Conservation (phyloP, 2,113 vertebrate genomes). For the Antennarius striatus region DNA sequence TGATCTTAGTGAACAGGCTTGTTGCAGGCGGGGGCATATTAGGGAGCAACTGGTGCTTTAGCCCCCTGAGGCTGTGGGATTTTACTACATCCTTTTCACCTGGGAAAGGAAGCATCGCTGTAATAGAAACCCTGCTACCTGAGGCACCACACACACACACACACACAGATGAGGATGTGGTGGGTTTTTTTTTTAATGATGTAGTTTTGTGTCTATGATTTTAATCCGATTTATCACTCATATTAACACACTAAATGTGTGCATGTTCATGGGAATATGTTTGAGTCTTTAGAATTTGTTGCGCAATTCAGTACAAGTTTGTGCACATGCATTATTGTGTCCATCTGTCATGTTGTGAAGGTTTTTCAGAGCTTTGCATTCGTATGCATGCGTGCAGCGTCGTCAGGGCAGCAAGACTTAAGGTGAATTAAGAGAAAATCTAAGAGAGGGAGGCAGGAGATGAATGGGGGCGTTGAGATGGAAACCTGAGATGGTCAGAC, state of each 20-base stretch:
- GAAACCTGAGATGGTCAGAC: conserved; percentile 66
- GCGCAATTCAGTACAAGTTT: not conserved
- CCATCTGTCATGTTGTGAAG: not conserved
- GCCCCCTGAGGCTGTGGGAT: conserved; percentile 54
- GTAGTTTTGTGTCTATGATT: not conserved
- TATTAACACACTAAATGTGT: not conserved
- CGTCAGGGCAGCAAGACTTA: conserved; percentile 39
- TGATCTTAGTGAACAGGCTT: not conserved
- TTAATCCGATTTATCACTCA: not conserved
- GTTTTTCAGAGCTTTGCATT: not conserved
- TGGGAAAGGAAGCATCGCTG: conserved; percentile 69
- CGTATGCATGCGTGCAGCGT: not conserved
- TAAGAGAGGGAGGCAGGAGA: conserved; percentile 30
- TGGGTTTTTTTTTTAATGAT: not conserved
- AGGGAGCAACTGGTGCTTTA: conserved; percentile 1
- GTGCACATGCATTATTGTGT: no score
- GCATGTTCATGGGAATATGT: not conserved
- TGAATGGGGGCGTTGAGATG: conserved; percentile 30
- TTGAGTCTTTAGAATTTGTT: not conserved
- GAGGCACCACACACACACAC: conserved; percentile 28
- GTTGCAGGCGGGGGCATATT: conserved; percentile 3
- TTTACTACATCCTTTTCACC: conserved; percentile 53
- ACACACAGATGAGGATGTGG: not conserved
- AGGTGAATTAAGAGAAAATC: conserved; percentile 26
- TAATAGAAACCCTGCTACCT: conserved; percentile 60